These are phyloP conservation scores for Hemistola chrysoprasaria DNA, from an alignment of 2,888 invertebrate species.

Conservation along the genomic window DNA sequence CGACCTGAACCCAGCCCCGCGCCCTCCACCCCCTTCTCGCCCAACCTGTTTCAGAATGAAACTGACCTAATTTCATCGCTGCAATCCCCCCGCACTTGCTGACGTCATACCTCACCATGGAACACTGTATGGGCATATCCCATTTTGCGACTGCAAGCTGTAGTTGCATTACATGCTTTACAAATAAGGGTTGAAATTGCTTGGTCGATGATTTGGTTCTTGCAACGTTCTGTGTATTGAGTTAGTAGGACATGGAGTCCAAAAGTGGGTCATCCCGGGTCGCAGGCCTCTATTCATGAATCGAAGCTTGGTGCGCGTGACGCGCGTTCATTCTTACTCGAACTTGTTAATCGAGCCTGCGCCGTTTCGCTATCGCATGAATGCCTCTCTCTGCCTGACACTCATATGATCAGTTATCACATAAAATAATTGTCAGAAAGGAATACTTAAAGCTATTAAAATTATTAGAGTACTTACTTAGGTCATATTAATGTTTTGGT, in stretches of 20 bases:
- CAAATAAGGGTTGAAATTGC: slow-evolving; percentile 30
- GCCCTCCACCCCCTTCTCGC: slow-evolving; percentile 38
- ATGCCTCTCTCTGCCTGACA: too few species aligned
- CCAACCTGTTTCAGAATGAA: slow-evolving; percentile 85
- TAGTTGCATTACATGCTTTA: slow-evolving; percentile 1
- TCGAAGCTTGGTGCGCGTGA: slow-evolving; percentile 62
- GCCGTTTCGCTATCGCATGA: slow-evolving; percentile 41
- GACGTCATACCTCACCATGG: slow-evolving; percentile 79
- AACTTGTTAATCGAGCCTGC: slow-evolving; percentile 56
- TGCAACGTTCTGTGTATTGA: slow-evolving; percentile 39
- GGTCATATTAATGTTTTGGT: too few species aligned
- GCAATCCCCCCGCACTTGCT: slow-evolving; percentile 74
- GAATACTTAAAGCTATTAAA: too few species aligned
- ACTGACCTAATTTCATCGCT: slow-evolving; percentile 82
- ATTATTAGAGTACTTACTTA: too few species aligned
- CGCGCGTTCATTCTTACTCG: slow-evolving; percentile 72
- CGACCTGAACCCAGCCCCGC: slow-evolving; percentile 42
- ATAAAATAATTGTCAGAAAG: too few species aligned
- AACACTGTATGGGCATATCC: slow-evolving; percentile 45
- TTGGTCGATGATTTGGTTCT: slow-evolving; percentile 23
- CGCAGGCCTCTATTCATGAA: slow-evolving; percentile 84
- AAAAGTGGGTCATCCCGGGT: slow-evolving; percentile 86
- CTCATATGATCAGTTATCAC: too few species aligned
- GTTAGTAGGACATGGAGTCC: slow-evolving; percentile 57
- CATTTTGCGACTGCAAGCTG: slow-evolving; percentile 31